phyloP scores from a whole-genome alignment of 1,140 invertebrate species.

The Scaptomyza pallida region DNA sequence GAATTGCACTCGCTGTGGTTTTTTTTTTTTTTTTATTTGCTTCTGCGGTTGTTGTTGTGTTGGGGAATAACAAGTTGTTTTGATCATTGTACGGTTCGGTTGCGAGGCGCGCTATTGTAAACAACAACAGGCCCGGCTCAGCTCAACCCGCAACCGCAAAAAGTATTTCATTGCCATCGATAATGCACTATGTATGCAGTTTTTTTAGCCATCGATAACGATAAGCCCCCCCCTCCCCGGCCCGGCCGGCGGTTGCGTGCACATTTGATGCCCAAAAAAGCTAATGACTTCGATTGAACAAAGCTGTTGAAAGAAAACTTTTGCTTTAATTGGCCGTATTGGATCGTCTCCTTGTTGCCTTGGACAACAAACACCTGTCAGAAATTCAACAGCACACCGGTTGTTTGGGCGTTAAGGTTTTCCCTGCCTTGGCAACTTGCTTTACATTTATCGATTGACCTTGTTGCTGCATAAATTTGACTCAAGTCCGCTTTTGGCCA shows the following conservation, averaged over 20 bases:
- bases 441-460: conserved; percentile 77
- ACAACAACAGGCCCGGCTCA: conserved; percentile 26
- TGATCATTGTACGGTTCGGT: conserved; percentile 56
- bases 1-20: conserved; percentile 56
- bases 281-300: conserved; percentile 59
- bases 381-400: conserved; percentile 53
- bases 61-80: conserved; percentile 78
- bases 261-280: conserved; percentile 48
- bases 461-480: conserved; percentile 75
- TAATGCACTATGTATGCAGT: conserved; percentile 42
- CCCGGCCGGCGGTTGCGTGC: conserved; percentile 46
- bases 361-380: conserved; percentile 69
- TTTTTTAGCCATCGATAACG: conserved; percentile 48
- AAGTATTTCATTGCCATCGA: conserved; percentile 78
- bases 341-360: conserved; percentile 51
- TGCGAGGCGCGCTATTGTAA: conserved; percentile 53
- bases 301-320: conserved; percentile 51
- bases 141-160: conserved; percentile 45
- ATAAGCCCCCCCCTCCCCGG: conserved; percentile 35
- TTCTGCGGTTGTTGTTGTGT: conserved; percentile 36
- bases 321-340: conserved; percentile 58
- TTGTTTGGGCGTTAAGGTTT: conserved; percentile 58
- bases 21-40: conserved; percentile 21
- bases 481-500: conserved; percentile 32
- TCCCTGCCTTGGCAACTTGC: conserved; percentile 67